These are phyloP conservation scores for Thumatha senex DNA, from an alignment of 2,888 invertebrate genomes.

Conservation along the genomic window DNA sequence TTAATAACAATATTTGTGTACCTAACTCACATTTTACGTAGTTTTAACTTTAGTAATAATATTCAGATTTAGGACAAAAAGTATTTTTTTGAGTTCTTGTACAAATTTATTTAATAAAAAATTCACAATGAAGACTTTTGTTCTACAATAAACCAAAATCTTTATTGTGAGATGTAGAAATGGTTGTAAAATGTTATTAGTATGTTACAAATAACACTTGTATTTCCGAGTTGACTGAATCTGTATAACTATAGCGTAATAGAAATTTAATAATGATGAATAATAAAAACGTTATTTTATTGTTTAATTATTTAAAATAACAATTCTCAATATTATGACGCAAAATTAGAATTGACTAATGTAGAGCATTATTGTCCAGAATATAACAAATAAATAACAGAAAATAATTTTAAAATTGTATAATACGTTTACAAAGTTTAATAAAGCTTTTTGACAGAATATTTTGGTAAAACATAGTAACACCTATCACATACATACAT, in stretches of 20 bases:
- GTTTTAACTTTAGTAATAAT: too few species aligned
- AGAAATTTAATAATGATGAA: slow-evolving; percentile 44
- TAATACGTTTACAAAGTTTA: slow-evolving; percentile 51
- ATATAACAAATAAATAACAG: slow-evolving; percentile 34
- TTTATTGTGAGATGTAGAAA: too few species aligned
- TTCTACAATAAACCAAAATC: too few species aligned
- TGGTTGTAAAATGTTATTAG: too few species aligned
- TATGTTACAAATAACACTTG: too few species aligned
- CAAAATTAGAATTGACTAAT: slow-evolving; percentile 39
- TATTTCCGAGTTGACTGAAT: slow-evolving; percentile 76
- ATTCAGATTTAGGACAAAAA: too few species aligned
- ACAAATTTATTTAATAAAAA: too few species aligned
- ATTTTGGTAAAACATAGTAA: slow-evolving; percentile 29
- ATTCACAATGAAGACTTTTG: too few species aligned
- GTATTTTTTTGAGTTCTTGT: too few species aligned
- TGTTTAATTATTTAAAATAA: slow-evolving; percentile 24
- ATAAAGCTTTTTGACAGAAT: slow-evolving; percentile 46
- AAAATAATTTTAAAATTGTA: slow-evolving; percentile 37
- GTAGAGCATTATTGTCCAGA: slow-evolving; percentile 56
- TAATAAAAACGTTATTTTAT: slow-evolving; percentile 35
- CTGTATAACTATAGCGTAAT: slow-evolving; percentile 65
- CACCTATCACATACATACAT: slow-evolving; percentile 38
- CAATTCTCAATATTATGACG: slow-evolving; percentile 55
- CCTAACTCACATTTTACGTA: too few species aligned
- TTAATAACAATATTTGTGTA: too few species aligned